Conservation (phyloP, 1,140 invertebrate genomes). For the Ectropis grisescens region DNA sequence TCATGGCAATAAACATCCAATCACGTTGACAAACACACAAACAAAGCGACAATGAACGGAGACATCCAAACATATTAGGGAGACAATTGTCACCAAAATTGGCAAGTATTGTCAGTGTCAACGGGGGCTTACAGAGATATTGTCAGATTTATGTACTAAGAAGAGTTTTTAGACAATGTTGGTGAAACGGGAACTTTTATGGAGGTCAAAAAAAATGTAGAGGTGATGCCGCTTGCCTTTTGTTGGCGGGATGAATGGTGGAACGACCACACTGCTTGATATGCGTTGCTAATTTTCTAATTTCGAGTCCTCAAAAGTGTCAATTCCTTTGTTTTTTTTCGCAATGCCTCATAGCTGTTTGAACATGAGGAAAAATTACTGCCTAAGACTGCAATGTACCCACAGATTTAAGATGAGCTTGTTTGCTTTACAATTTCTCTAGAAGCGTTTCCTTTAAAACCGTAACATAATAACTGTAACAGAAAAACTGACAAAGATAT, state of each 20-base stretch:
- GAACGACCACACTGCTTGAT: constrained; percentile 43
- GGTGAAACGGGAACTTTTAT: constrained; percentile 20
- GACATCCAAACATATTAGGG: constrained; percentile 65
- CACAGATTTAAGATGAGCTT: too few relatives aligned
- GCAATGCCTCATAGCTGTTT: too few relatives aligned
- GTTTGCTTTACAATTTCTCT: too few relatives aligned
- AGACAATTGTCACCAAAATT: constrained; percentile 48
- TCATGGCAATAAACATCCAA: constrained; percentile 39
- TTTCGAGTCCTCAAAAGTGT: constrained; percentile 13
- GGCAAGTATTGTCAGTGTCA: constrained; percentile 35
- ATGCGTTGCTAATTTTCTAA: constrained; percentile 56
- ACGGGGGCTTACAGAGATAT: constrained; percentile 42
- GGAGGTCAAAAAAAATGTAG: constrained; percentile 25
- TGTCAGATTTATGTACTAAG: constrained; percentile 30
- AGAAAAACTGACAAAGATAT: too few relatives aligned
- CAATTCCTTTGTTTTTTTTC: too few relatives aligned
- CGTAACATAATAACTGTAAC: too few relatives aligned
- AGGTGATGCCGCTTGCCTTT: constrained; percentile 22
- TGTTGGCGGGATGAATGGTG: constrained; percentile 35
- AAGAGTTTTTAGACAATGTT: constrained; percentile 27
- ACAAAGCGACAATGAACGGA: constrained; percentile 29
- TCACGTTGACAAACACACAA: constrained; percentile 30
- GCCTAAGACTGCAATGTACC: too few relatives aligned
- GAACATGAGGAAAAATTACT: too few relatives aligned
- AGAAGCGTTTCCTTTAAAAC: too few relatives aligned